Percentiles rank a stretch among this genome's conserved stretches.
Evolutionary conservation across 2,888 invertebrate genomes (phyloP).

Genomic region (Patella depressa): DNA sequence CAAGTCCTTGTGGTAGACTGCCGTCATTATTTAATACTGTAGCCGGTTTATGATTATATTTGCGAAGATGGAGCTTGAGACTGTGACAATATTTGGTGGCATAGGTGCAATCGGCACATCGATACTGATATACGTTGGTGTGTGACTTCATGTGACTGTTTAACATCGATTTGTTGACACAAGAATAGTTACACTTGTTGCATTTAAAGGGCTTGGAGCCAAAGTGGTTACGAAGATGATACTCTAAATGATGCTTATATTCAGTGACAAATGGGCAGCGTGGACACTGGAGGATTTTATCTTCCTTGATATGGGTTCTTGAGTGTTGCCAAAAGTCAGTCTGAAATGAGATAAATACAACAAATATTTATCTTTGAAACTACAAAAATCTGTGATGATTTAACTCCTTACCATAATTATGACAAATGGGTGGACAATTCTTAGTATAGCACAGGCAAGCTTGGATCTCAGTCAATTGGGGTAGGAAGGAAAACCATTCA

Average conservation of each 20-base stretch:
- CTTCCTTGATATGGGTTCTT: conserved; percentile 89
- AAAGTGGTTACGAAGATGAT: conserved; percentile 91
- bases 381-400: too few relatives aligned
- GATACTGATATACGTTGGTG: conserved; percentile 86
- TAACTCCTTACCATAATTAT: neutral
- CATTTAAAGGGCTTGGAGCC: conserved; percentile 97
- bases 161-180: conserved; percentile 85
- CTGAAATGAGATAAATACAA: conserved; percentile 45
- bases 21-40: conserved; percentile 78
- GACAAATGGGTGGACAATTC: neutral
- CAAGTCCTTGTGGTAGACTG: conserved; percentile 66
- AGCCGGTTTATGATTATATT: conserved; percentile 91
- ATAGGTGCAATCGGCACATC: conserved; percentile 93
- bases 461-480: too few relatives aligned
- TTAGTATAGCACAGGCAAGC: neutral
- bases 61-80: conserved; percentile 92
- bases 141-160: conserved; percentile 98
- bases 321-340: conserved; percentile 94
- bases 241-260: conserved; percentile 98
- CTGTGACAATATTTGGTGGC: conserved; percentile 99
- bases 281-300: conserved; percentile 90
- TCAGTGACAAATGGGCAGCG: conserved; percentile 98
- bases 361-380: neutral
- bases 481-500: too few relatives aligned
- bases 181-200: conserved; percentile 79